A percentile compares a stretch with the other conserved stretches of the same genome.
Conservation (phyloP, 2,888 invertebrate species). For the Andrena minutula region DNA sequence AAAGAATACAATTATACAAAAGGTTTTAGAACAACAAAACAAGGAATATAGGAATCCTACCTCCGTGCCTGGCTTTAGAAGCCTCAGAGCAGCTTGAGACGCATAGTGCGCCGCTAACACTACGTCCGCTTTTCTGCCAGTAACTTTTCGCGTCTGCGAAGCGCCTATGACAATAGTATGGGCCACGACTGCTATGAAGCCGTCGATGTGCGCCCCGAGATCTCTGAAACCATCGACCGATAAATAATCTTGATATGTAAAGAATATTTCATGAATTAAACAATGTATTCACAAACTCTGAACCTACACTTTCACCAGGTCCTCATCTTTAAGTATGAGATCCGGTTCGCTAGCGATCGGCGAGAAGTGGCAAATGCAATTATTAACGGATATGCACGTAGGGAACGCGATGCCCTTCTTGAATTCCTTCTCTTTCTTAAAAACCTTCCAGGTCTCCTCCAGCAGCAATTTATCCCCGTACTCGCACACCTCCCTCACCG, state of each 20-base stretch:
- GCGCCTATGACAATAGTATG: conserved; percentile 97
- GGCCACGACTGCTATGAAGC: conserved; percentile 99
- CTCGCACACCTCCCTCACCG: conserved; percentile 96
- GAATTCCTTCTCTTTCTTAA: conserved; percentile 99
- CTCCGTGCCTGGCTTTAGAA: conserved; percentile 96
- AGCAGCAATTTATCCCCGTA: conserved; percentile 94
- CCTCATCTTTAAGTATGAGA: conserved; percentile 94
- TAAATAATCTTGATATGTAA: background rate
- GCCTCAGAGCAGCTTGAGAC: conserved; percentile 96
- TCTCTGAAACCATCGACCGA: conserved; percentile 88
- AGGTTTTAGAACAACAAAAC: background rate
- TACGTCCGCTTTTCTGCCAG: conserved; percentile 97
- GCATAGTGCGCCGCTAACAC: conserved; percentile 97
- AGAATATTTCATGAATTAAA: conserved; percentile 5
- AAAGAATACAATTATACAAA: conserved; percentile 24
- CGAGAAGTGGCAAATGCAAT: conserved; percentile 99
- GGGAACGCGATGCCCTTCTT: conserved; percentile 99
- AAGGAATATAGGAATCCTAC: conserved; percentile 84
- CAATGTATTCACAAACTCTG: background rate
- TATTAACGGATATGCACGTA: conserved; percentile 99
- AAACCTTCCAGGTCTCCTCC: conserved; percentile 98
- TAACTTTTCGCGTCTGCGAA: conserved; percentile 90
- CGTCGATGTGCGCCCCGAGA: conserved; percentile 99
- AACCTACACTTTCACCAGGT: conserved; percentile 98
- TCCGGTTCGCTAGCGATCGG: conserved; percentile 97